Conservation (phyloP, 2,113 vertebrate species). For the Macroglossus sobrinus region DNA sequence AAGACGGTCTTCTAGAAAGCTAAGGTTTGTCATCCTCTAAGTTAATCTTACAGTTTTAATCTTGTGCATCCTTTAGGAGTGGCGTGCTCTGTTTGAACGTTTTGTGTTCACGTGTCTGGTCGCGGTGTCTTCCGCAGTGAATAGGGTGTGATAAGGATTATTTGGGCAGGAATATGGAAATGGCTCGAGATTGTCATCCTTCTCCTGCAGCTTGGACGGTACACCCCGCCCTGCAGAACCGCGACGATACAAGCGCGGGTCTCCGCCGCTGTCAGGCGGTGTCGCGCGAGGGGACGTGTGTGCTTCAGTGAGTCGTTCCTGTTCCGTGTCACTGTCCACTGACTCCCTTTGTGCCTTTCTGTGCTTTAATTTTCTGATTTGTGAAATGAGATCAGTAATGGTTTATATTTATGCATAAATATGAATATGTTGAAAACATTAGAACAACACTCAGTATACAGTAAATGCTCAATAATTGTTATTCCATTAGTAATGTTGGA, state of each 20-base stretch:
- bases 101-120: conserved; percentile 45
- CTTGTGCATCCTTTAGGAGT: neutral
- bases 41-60: conserved; percentile 36
- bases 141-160: neutral
- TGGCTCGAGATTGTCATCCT: conserved; percentile 4
- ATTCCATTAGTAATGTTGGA: neutral
- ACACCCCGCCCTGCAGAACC: conserved; percentile 30
- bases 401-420: neutral
- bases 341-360: neutral
- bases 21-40: conserved; percentile 7
- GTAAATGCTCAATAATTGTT: neutral
- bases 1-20: neutral
- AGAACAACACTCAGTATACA: neutral
- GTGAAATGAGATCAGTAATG: neutral
- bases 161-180: conserved; percentile 25
- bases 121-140: neutral
- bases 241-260: neutral
- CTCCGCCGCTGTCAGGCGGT: neutral
- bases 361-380: conserved; percentile 29
- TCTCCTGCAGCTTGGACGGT: conserved; percentile 43
- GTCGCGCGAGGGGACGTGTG: neutral
- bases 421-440: neutral
- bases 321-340: neutral
- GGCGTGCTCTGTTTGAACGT: conserved; percentile 7
- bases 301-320: conserved; percentile 31